Percentiles rank a stretch among this genome's conserved stretches.
Conservation (phyloP, 2,888 invertebrate species). For the Nomada hirtipes region DNA sequence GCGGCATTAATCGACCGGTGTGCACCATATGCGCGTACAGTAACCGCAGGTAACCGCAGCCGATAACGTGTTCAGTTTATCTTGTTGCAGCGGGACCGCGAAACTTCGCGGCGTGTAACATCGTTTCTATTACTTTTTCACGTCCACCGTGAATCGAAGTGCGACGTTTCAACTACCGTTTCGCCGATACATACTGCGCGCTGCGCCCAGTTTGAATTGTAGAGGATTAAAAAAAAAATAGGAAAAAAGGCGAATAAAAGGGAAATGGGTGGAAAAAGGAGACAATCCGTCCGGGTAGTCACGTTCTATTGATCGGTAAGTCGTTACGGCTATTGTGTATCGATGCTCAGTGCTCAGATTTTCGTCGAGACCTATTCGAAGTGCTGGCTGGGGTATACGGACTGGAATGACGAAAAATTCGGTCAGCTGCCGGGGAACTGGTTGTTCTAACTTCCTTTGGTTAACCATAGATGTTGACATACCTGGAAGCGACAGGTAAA, state of each 20-base stretch:
- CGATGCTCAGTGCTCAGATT: slow-evolving; percentile 12
- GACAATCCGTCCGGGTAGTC: neutral
- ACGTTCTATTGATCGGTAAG: slow-evolving; percentile 43
- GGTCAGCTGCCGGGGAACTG: slow-evolving; percentile 17
- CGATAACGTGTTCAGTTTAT: slow-evolving; percentile 50
- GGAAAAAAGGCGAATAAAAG: neutral
- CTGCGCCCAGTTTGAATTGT: too few relatives aligned
- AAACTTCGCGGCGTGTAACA: slow-evolving; percentile 14
- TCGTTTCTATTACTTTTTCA: slow-evolving; percentile 13
- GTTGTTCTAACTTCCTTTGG: slow-evolving; percentile 27
- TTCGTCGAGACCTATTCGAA: neutral
- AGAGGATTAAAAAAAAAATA: neutral
- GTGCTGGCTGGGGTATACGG: slow-evolving; percentile 14
- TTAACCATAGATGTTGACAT: neutral
- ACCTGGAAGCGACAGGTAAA: slow-evolving; percentile 41
- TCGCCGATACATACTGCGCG: too few relatives aligned
- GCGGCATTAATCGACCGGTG: slow-evolving; percentile 57
- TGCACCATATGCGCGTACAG: slow-evolving; percentile 42
- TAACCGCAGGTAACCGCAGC: slow-evolving; percentile 54
- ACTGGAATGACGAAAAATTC: slow-evolving; percentile 31
- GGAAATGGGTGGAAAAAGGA: neutral
- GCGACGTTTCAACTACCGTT: neutral
- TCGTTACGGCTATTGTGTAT: slow-evolving; percentile 41
- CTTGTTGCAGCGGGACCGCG: slow-evolving; percentile 33
- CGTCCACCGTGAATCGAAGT: neutral